These are phyloP conservation scores for Drosophila willistoni DNA, from an alignment of 1,140 invertebrate species.

Conservation along the genomic window DNA sequence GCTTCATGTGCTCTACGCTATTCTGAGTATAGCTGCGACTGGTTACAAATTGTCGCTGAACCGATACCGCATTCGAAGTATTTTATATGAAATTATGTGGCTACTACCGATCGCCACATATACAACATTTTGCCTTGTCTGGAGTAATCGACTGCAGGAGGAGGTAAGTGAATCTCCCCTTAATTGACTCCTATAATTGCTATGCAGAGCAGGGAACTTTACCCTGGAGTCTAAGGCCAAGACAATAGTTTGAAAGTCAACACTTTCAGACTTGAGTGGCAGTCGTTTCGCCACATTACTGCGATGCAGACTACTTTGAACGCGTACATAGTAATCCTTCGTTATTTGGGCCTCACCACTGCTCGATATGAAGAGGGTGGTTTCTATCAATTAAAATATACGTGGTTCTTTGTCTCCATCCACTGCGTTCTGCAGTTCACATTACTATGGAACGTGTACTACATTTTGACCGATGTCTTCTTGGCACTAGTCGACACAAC, in stretches of 20 bases:
- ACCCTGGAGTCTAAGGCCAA: too few relatives aligned
- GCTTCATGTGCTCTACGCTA: slow-evolving; percentile 1
- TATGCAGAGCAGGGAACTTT: not conserved
- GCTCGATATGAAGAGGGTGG: not conserved
- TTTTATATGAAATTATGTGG: not conserved
- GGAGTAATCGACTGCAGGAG: not conserved
- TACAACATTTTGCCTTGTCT: slow-evolving; percentile 3
- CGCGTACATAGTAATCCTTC: not conserved
- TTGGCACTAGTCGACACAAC: slow-evolving; percentile 6
- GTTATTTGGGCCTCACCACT: not conserved
- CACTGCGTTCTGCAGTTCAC: slow-evolving; percentile 1
- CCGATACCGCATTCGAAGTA: not conserved
- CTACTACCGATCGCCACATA: not conserved
- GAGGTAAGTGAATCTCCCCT: slow-evolving; percentile 17
- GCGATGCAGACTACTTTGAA: slow-evolving; percentile 7
- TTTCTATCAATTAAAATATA: not conserved
- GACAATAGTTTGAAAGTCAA: not conserved
- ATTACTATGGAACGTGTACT: slow-evolving; percentile 3
- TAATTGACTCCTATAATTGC: not conserved
- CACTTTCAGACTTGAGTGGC: not conserved
- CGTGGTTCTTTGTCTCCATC: not conserved
- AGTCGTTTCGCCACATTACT: not conserved
- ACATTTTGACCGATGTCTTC: not conserved
- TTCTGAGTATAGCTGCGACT: not conserved
- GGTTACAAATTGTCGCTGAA: not conserved